phyloP scores from a whole-genome alignment of 2,888 invertebrate species.

The Tortricodes alternella region DNA sequence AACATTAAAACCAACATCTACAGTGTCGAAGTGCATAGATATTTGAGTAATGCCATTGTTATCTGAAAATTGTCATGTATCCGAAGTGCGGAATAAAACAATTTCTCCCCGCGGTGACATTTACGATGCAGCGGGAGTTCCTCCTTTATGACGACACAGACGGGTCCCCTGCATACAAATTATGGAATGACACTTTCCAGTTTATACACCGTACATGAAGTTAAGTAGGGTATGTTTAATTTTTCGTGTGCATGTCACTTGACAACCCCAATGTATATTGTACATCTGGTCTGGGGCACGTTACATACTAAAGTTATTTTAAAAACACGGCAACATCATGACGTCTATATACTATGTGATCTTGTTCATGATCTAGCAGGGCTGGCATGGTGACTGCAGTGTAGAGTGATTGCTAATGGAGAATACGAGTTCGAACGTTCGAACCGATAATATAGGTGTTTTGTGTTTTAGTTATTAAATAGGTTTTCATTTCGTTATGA shows the following conservation, averaged over 20 bases:
- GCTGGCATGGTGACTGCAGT: too few relatives aligned
- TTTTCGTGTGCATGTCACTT: not conserved
- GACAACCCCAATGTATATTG: too few relatives aligned
- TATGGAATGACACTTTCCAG: constrained; percentile 61
- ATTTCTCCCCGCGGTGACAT: constrained; percentile 48
- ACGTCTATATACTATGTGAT: too few relatives aligned
- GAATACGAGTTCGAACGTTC: too few relatives aligned
- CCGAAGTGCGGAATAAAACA: constrained; percentile 54
- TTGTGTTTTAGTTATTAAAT: too few relatives aligned
- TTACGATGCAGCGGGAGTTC: constrained; percentile 66
- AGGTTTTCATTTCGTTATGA: too few relatives aligned
- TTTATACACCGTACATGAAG: constrained; percentile 53
- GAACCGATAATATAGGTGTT: too few relatives aligned
- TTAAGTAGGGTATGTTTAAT: constrained; percentile 4
- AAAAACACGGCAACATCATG: too few relatives aligned
- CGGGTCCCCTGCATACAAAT: constrained; percentile 68
- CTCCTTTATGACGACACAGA: constrained; percentile 60
- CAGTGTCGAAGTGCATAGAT: not conserved
- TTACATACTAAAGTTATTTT: too few relatives aligned
- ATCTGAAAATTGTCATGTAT: constrained; percentile 28
- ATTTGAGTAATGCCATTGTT: constrained; percentile 17
- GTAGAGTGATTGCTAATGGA: too few relatives aligned
- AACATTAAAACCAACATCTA: not conserved
- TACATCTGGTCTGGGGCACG: too few relatives aligned
- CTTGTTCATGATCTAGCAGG: too few relatives aligned